Percentiles rank a stretch among this genome's conserved stretches.
phyloP scores from a whole-genome alignment of 2,797 vertebrate genomes.

The Catharus ustulatus region DNA sequence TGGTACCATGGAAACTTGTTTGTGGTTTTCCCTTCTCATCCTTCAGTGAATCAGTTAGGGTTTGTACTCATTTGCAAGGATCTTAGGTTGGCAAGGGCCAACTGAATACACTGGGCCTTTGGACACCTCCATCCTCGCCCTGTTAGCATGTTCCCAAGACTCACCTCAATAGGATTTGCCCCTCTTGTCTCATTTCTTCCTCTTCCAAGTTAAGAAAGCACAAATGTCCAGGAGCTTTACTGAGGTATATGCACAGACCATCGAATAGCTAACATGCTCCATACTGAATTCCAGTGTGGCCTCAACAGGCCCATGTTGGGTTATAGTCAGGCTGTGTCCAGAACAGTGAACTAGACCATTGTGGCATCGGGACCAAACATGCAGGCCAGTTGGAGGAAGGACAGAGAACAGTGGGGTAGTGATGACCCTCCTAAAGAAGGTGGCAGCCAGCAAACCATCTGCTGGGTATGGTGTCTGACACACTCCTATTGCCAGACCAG shows the following conservation, averaged over 20 bases:
- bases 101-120: background rate
- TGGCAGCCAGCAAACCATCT: background rate
- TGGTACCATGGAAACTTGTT: background rate
- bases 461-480: background rate
- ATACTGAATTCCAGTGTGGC: background rate
- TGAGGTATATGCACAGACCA: background rate
- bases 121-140: fast-evolving
- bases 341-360: background rate
- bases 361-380: background rate
- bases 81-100: background rate
- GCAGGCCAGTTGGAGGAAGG: background rate
- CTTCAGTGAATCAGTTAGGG: background rate
- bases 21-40: background rate
- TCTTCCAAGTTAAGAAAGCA: background rate
- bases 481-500: background rate
- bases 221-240: background rate
- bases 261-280: background rate
- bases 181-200: background rate
- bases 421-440: background rate
- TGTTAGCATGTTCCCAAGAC: background rate
- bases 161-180: background rate
- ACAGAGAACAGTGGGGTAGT: background rate
- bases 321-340: background rate
- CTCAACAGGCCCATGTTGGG: background rate
- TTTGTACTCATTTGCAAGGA: background rate